phyloP scores from a whole-genome alignment of 2,888 invertebrate species.

The Caenorhabditis sp. region DNA sequence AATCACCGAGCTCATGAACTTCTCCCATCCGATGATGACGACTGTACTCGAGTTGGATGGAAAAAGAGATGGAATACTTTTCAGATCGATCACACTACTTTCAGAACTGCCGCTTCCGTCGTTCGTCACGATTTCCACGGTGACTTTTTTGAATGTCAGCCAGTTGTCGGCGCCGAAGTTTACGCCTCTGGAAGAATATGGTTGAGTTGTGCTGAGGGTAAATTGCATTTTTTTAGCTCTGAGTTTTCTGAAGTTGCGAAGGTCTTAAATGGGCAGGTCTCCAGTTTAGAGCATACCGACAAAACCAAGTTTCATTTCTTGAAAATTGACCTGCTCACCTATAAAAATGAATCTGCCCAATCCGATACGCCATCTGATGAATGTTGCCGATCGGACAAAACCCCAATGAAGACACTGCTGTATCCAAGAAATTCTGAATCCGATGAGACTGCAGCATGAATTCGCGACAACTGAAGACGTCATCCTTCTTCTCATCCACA shows the following conservation, averaged over 20 bases:
- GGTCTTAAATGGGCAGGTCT: no score
- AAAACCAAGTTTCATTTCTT: no score
- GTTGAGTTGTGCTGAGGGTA: no score
- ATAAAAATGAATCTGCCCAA: constrained; percentile 73
- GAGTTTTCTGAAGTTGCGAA: no score
- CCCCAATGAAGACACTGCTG: constrained; percentile 66
- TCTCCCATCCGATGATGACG: constrained; percentile 67
- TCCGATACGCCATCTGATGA: constrained; percentile 69
- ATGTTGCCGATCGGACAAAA: constrained; percentile 66
- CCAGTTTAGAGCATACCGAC: no score
- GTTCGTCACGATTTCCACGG: constrained; percentile 65
- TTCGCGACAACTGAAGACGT: constrained; percentile 59
- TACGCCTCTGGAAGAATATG: constrained; percentile 65
- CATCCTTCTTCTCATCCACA: constrained; percentile 57
- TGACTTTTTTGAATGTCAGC: constrained; percentile 72
- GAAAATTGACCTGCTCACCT: constrained; percentile 27
- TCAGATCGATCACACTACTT: constrained; percentile 44
- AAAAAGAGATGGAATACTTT: constrained; percentile 48
- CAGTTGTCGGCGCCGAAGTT: constrained; percentile 74
- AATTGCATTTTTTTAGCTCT: no score
- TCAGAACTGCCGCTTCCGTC: constrained; percentile 42
- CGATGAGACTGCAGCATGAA: constrained; percentile 67
- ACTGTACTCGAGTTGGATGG: constrained; percentile 44
- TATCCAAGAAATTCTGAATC: constrained; percentile 71
- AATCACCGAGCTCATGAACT: constrained; percentile 69